Evolutionary conservation across 1,140 invertebrate genomes (phyloP).

Genomic region (Ectropis grisescens): DNA sequence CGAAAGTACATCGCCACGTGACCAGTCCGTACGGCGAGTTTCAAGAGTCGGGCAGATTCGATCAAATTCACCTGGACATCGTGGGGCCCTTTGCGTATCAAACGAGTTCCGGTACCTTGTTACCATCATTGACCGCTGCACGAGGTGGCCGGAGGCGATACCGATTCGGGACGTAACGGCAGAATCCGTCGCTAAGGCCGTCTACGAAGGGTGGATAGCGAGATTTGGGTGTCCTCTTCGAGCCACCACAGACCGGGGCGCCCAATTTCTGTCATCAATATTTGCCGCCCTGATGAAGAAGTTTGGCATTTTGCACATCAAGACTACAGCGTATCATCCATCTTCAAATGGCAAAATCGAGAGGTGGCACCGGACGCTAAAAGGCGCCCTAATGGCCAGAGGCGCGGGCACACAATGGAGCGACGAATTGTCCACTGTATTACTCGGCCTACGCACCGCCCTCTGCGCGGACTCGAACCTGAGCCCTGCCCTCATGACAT

Average conservation of each 20-base stretch:
- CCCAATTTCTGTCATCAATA: conserved; percentile 41
- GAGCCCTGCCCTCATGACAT: too few relatives aligned
- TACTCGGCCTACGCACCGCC: too few relatives aligned
- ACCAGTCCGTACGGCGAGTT: conserved; percentile 4
- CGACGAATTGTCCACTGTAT: too few relatives aligned
- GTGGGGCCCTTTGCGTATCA: conserved; percentile 15
- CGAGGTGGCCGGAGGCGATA: conserved; percentile 59
- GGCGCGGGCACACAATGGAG: too few relatives aligned
- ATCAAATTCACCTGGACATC: conserved; percentile 50
- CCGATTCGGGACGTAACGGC: conserved; percentile 48
- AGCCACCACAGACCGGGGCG: conserved; percentile 54
- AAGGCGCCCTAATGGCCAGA: too few relatives aligned
- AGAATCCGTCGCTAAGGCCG: conserved; percentile 14
- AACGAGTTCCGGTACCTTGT: conserved; percentile 38
- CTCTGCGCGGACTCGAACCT: too few relatives aligned
- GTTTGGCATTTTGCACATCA: conserved; percentile 11
- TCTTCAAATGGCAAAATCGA: too few relatives aligned
- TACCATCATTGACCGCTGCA: conserved; percentile 58
- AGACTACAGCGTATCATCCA: conserved; percentile 36
- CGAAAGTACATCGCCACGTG: conserved; percentile 4
- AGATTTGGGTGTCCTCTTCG: conserved; percentile 36
- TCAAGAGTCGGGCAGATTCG: conserved; percentile 23
- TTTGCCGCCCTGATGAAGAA: conserved; percentile 14
- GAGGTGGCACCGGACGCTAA: too few relatives aligned
- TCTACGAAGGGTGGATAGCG: conserved; percentile 29